Conservation (phyloP, 64 coral and sea anemone genomes). For the Pocillopora verrucosa region DNA sequence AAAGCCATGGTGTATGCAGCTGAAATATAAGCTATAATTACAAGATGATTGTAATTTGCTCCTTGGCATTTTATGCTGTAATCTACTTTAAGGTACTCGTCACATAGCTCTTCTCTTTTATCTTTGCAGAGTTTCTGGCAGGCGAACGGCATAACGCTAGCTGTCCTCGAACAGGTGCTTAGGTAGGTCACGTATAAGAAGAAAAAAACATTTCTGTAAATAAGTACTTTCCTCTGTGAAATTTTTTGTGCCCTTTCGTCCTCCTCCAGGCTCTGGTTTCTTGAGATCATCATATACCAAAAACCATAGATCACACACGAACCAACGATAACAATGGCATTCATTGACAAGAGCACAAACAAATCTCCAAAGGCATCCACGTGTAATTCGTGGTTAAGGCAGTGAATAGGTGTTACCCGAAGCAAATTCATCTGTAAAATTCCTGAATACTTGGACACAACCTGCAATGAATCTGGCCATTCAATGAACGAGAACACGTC, state of each 20-base stretch:
- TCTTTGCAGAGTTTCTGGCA: not conserved
- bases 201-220: conserved; percentile 26
- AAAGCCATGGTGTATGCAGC: not conserved
- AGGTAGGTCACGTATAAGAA: conserved; percentile 40
- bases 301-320: not conserved
- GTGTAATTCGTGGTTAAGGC: conserved; percentile 16
- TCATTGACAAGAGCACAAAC: conserved; percentile 22
- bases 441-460: conserved; percentile 35
- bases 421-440: conserved; percentile 45
- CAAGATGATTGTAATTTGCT: not conserved
- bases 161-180: not conserved
- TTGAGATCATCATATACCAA: not conserved
- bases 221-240: conserved; percentile 6
- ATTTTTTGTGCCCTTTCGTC: conserved; percentile 6
- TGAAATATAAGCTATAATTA: conserved; percentile 3
- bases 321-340: not conserved
- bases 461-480: conserved; percentile 15
- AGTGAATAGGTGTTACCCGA: conserved; percentile 37
- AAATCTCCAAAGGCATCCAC: conserved; percentile 30
- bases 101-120: not conserved
- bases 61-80: not conserved
- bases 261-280: not conserved
- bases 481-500: conserved; percentile 52
- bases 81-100: not conserved
- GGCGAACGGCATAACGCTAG: not conserved